These are phyloP conservation scores for Lomographa bimaculata DNA, from an alignment of 2,888 invertebrate genomes.

Conservation along the genomic window DNA sequence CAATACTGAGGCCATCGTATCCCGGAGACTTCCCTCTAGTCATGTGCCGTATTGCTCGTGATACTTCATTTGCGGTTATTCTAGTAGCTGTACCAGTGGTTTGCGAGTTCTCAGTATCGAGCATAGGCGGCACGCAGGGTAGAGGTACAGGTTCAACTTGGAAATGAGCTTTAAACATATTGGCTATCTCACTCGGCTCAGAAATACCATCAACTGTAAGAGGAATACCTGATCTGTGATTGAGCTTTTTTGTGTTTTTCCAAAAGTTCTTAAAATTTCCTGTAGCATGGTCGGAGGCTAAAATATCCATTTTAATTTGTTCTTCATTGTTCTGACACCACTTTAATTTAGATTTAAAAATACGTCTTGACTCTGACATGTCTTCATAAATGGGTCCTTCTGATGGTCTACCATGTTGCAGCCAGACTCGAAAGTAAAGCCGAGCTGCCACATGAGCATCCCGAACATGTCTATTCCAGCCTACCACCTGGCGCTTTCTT, in stretches of 20 bases:
- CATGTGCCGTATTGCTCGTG: not conserved
- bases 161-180: not conserved
- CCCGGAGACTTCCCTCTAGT: constrained; percentile 1
- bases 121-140: not conserved
- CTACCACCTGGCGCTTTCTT: not conserved
- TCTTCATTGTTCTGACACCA: constrained; percentile 2
- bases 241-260: not conserved
- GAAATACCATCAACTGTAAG: not conserved
- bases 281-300: not conserved
- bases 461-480: constrained; percentile 1
- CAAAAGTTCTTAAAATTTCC: not conserved
- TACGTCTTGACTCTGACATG: not conserved
- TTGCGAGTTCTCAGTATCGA: no score
- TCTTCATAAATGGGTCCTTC: not conserved
- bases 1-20: constrained; percentile 2
- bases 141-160: not conserved
- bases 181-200: not conserved
- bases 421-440: not conserved
- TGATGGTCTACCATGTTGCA: not conserved
- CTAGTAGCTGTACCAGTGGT: no score
- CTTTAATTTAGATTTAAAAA: not conserved
- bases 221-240: no score
- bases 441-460: not conserved
- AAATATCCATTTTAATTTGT: not conserved
- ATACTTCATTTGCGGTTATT: not conserved